Conservation (phyloP, 1,140 invertebrate genomes). For the Rhizoglyphus robini region DNA sequence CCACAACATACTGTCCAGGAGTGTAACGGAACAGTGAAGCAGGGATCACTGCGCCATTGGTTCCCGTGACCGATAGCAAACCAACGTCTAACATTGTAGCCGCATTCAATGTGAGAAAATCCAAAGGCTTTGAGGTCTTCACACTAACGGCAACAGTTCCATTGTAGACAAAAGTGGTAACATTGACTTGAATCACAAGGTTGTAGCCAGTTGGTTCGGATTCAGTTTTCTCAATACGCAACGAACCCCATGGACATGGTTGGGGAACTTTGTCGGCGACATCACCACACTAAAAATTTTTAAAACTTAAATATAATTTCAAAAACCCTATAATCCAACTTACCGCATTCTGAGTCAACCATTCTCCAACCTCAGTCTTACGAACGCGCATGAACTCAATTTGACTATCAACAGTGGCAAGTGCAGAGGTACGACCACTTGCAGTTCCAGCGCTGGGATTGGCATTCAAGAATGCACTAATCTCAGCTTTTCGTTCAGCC, state of each 20-base stretch:
- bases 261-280: not conserved
- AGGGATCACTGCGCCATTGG: not conserved
- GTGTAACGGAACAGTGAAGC: constrained; percentile 39
- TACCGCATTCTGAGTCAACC: constrained; percentile 15
- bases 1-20: constrained; percentile 50
- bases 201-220: constrained; percentile 53
- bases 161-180: constrained; percentile 49
- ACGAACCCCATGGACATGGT: constrained; percentile 19
- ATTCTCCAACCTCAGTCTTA: constrained; percentile 1
- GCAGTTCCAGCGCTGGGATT: no score
- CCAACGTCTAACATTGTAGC: constrained; percentile 33
- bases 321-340: no score
- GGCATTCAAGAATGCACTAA: not conserved
- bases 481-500: not conserved
- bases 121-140: constrained; percentile 32
- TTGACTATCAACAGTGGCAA: not conserved
- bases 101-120: constrained; percentile 35
- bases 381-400: not conserved
- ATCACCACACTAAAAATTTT: constrained; percentile 2
- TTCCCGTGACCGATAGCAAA: no score
- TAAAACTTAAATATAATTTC: not conserved
- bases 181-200: constrained; percentile 53
- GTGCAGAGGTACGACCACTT: no score
- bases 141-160: constrained; percentile 57
- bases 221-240: constrained; percentile 48